Base-by-base conservation (phyloP, 2,888 invertebrate genomes). In the Chironomus riparius region DNA sequence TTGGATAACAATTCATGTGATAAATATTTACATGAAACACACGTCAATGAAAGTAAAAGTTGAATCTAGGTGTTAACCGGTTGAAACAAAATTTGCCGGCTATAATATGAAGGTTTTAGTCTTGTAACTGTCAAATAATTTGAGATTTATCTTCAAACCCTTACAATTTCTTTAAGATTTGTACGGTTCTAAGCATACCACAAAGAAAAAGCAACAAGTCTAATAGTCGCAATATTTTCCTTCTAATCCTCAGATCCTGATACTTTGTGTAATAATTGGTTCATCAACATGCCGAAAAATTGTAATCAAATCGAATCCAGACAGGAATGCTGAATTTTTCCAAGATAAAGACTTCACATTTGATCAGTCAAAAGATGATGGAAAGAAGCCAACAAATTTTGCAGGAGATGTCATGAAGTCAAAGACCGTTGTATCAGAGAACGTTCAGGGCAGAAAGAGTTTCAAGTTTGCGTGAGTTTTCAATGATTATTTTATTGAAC, bases 331-430 rank as follows among this genome's bases (percentile, higher is more conserved):
- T 47, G 74, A 74, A 47, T 48, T 68, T 47, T 74, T 74, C 22
- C 47, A 74, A 28, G 68, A 74, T n/a, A 74, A 47, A 38, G 65
- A 74, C n/a, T 74, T 74, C 15, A 74, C 74, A 22, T 74, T 74
- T 18, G 50, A 56, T 13, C 74, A 74, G n/a, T 56, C 21, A 6
- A 68, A 65, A 18, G 74, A 74, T 5, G 74, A 74, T 61, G 47
- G 24, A 12, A 74, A 74, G 10, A 24, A 74, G 6, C 83, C 84
- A 50, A 80, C 80, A 15, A 75, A 80, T 13, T 84, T 80, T 77
- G 79, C 70, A 74, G 84, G 84, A 12, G 82, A 83, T 78, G 81
- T 82, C 2, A 82, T 81, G 80, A 81, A 81, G 78, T 83, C 84
- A 68, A 82, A 82, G 79, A 82, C 81, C 68, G 81, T 83, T 48